These are phyloP conservation scores for Neotoma lepida DNA, from an alignment of 2,113 vertebrate genomes.

Conservation along the genomic window DNA sequence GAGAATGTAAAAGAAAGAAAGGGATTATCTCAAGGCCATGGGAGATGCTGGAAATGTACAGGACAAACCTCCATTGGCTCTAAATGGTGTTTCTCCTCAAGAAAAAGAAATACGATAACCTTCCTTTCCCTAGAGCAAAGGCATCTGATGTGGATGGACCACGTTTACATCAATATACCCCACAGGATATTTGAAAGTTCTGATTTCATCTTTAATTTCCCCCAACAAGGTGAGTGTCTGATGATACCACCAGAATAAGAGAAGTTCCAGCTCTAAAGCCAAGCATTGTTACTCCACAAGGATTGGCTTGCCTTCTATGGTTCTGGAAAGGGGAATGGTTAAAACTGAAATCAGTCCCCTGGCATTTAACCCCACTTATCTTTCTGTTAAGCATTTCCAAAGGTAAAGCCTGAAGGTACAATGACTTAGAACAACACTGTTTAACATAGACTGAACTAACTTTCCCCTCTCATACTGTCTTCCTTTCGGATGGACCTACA, in stretches of 20 bases:
- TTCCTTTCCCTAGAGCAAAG: constrained; percentile 72
- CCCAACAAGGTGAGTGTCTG: constrained; percentile 66
- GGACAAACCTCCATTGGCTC: constrained; percentile 35
- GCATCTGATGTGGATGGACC: constrained; percentile 66
- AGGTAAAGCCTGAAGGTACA: constrained; percentile 19
- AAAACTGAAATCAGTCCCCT: constrained; percentile 2
- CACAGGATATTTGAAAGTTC: constrained; percentile 80
- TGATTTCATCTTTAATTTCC: constrained; percentile 82
- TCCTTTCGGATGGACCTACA: background rate
- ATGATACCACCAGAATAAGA: constrained; percentile 31
- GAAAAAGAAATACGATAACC: constrained; percentile 58
- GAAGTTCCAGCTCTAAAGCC: constrained; percentile 28
- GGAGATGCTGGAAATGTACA: constrained; percentile 47
- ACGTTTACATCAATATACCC: constrained; percentile 63
- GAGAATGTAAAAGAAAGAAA: constrained; percentile 65
- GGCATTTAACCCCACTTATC: background rate
- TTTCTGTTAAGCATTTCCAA: background rate
- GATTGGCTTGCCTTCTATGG: constrained; percentile 1
- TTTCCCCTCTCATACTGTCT: background rate
- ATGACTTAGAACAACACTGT: background rate
- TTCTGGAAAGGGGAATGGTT: constrained; percentile 25
- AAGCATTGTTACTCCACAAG: constrained; percentile 39
- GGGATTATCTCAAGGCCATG: constrained; percentile 21
- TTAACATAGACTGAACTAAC: background rate
- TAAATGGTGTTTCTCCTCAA: constrained; percentile 58